Percentiles rank a stretch among this genome's conserved stretches.
Evolutionary conservation across 2,797 vertebrate species (phyloP).

Genomic region (Diplodus sargus): DNA sequence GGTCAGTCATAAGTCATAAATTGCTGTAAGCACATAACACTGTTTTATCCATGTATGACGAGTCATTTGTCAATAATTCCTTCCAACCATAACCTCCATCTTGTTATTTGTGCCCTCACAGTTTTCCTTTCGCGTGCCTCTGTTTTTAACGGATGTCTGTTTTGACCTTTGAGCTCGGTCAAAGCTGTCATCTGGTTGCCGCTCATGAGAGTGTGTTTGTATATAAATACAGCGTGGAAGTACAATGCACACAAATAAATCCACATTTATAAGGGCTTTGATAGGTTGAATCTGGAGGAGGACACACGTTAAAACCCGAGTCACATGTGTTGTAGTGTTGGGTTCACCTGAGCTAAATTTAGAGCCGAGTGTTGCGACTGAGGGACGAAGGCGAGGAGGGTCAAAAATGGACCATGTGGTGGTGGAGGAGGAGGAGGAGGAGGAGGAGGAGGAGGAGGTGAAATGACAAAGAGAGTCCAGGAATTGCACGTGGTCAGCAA

Average conservation of each 20-base stretch:
- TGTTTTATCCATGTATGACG: neutral
- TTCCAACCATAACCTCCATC: neutral
- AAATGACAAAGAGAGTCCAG: slow-evolving; percentile 48
- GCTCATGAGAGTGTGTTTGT: slow-evolving; percentile 22
- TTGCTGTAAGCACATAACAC: neutral
- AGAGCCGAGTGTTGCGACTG: slow-evolving; percentile 51
- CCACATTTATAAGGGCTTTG: slow-evolving; percentile 30
- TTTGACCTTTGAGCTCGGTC: slow-evolving; percentile 65
- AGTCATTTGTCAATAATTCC: neutral
- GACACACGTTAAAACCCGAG: slow-evolving; percentile 54
- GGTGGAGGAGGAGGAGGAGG: neutral
- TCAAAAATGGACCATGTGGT: slow-evolving; percentile 33
- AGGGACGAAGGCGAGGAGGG: slow-evolving; percentile 32
- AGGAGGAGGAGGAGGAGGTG: neutral
- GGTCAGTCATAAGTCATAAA: neutral
- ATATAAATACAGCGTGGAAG: slow-evolving; percentile 26
- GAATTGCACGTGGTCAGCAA: slow-evolving; percentile 41
- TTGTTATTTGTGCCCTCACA: slow-evolving; percentile 12
- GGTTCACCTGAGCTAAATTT: slow-evolving; percentile 80
- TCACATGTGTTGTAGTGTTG: slow-evolving; percentile 78
- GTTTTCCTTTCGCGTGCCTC: slow-evolving; percentile 22
- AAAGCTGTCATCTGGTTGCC: slow-evolving; percentile 28
- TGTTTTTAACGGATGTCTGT: slow-evolving; percentile 30
- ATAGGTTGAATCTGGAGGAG: slow-evolving; percentile 41
- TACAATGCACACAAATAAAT: slow-evolving; percentile 21